phyloP scores from a whole-genome alignment of 2,113 vertebrate genomes.

The Oryzias melastigma region DNA sequence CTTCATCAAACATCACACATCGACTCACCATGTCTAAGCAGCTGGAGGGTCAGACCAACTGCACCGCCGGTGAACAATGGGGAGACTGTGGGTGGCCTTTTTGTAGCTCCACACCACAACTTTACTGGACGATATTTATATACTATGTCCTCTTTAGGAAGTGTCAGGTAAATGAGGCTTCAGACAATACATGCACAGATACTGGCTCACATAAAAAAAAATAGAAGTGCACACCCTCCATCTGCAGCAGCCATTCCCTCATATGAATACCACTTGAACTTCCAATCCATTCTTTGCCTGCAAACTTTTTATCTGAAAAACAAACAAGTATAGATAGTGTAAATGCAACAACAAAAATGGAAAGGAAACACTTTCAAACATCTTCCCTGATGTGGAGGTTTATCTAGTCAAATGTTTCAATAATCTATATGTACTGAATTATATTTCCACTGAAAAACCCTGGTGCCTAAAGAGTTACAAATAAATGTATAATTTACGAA shows the following conservation, averaged over 20 bases:
- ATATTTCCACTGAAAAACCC: too few species aligned
- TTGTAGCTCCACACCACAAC: constrained; percentile 66
- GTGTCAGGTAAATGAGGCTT: constrained; percentile 83
- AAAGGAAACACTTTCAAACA: too few species aligned
- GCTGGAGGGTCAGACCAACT: constrained; percentile 48
- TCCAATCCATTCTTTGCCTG: constrained; percentile 6
- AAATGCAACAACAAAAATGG: too few species aligned
- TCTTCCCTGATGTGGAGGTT: too few species aligned
- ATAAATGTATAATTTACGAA: too few species aligned
- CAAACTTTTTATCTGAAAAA: too few species aligned
- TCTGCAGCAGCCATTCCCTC: constrained; percentile 43
- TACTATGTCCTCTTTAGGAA: constrained; percentile 95
- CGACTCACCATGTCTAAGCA: constrained; percentile 85
- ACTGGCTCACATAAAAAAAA: neutral
- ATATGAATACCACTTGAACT: constrained; percentile 46
- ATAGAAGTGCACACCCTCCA: constrained; percentile 12
- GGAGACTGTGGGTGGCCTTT: constrained; percentile 62
- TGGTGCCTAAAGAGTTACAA: too few species aligned
- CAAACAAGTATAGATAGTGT: too few species aligned
- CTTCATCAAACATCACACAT: constrained; percentile 7
- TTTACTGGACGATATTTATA: constrained; percentile 90
- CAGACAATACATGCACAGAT: constrained; percentile 48
- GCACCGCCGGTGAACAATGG: constrained; percentile 70
- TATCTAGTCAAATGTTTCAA: too few species aligned
- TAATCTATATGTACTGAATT: too few species aligned